A percentile compares a stretch with the other conserved stretches of the same genome.
phyloP scores from a whole-genome alignment of 2,797 vertebrate species.

The Enteromius fasciolatus region DNA sequence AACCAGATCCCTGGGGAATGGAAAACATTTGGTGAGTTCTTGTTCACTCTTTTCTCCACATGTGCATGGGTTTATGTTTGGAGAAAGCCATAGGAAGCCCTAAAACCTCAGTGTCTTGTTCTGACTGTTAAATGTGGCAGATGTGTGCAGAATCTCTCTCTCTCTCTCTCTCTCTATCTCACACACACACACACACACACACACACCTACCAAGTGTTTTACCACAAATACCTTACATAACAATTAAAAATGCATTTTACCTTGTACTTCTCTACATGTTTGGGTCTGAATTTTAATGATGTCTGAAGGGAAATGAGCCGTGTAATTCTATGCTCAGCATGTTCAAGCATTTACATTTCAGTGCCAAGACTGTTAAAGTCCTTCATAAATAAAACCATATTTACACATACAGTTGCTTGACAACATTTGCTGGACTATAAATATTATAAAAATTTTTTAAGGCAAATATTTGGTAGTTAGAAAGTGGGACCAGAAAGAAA shows the following conservation, averaged over 20 bases:
- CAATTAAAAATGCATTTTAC: neutral
- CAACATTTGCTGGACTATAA: neutral
- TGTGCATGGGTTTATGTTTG: constrained; percentile 12
- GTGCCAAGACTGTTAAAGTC: neutral
- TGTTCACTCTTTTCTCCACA: constrained; percentile 19
- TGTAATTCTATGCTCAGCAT: neutral
- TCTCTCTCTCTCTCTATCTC: too few species aligned
- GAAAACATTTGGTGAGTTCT: constrained; percentile 7
- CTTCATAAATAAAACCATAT: neutral
- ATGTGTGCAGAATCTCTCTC: neutral
- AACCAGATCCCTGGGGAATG: constrained; percentile 2
- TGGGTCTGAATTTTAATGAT: neutral
- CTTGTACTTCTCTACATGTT: neutral
- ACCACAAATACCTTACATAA: neutral
- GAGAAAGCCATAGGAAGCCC: constrained; percentile 6
- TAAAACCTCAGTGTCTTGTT: neutral
- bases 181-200: too few species aligned
- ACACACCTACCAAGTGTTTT: neutral
- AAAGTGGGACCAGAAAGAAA: neutral
- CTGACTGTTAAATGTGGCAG: neutral
- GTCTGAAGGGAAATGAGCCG: neutral
- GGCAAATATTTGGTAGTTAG: neutral
- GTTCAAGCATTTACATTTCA: neutral
- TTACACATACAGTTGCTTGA: neutral
- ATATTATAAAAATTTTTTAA: too few species aligned